Evolutionary conservation across 2,888 invertebrate genomes (phyloP).

Genomic region (Leucophenga montana): DNA sequence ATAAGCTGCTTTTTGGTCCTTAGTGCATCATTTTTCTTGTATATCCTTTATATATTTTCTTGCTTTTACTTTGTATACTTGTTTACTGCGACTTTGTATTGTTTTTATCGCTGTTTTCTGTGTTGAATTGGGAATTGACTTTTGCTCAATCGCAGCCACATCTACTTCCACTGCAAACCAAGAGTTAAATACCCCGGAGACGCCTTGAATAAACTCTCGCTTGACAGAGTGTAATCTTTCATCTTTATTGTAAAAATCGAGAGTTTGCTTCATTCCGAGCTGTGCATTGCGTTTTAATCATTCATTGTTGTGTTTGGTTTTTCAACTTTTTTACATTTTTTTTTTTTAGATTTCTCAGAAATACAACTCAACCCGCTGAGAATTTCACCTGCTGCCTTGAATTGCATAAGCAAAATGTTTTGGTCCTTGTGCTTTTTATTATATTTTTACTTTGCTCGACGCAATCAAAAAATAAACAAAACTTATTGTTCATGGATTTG

Average conservation of each 20-base stretch:
- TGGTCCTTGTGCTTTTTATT: no score
- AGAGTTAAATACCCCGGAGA: no score
- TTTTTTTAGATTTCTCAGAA: no score
- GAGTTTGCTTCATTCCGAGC: constrained; percentile 39
- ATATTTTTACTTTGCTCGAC: no score
- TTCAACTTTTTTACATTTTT: background rate
- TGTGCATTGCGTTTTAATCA: background rate
- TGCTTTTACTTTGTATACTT: constrained; percentile 32
- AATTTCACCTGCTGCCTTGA: no score
- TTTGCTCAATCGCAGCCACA: constrained; percentile 45
- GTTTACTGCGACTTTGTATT: constrained; percentile 6
- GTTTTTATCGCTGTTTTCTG: constrained; percentile 6
- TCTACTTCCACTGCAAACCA: no score
- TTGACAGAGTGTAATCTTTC: constrained; percentile 58
- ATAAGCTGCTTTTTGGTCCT: constrained; percentile 53
- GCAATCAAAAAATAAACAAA: no score
- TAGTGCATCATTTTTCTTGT: constrained; percentile 1
- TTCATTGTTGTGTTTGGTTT: background rate
- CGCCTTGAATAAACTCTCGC: background rate
- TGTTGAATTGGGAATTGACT: constrained; percentile 62
- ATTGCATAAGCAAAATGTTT: no score
- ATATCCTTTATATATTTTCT: background rate
- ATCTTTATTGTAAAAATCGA: constrained; percentile 47
- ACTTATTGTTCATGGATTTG: no score
- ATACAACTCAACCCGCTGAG: no score